These are phyloP conservation scores for Epinephelus moara DNA, from an alignment of 2,113 vertebrate genomes.

Conservation along the genomic window DNA sequence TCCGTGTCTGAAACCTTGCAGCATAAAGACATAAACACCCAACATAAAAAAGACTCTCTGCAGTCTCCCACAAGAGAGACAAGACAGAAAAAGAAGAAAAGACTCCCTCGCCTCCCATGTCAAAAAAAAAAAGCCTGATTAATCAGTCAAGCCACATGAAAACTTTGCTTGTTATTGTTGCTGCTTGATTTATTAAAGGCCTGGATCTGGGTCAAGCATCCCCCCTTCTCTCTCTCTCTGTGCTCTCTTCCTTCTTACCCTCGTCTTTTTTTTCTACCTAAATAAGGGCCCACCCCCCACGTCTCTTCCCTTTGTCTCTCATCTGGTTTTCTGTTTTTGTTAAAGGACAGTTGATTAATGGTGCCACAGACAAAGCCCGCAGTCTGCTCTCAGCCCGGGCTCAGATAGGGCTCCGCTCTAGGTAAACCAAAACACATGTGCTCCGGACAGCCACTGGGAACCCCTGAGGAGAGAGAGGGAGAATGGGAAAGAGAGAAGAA, in stretches of 20 bases:
- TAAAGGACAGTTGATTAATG: constrained; percentile 84
- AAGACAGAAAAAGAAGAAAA: constrained; percentile 59
- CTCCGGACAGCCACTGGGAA: constrained; percentile 70
- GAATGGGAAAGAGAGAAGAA: constrained; percentile 46
- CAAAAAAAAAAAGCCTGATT: constrained; percentile 63
- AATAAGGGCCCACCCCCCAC: constrained; percentile 71
- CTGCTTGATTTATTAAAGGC: constrained; percentile 84
- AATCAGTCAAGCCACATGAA: constrained; percentile 81
- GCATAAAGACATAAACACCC: constrained; percentile 52
- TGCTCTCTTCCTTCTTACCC: constrained; percentile 49
- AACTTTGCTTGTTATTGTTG: constrained; percentile 84
- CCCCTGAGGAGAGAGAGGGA: constrained; percentile 48
- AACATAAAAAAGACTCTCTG: constrained; percentile 43
- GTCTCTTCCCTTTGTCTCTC: constrained; percentile 81
- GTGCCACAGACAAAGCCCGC: constrained; percentile 75
- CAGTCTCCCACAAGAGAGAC: constrained; percentile 47
- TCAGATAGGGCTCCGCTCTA: constrained; percentile 68
- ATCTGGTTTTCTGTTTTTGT: constrained; percentile 84
- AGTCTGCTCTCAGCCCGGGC: constrained; percentile 68
- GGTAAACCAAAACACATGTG: constrained; percentile 83
- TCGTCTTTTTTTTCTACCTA: constrained; percentile 58
- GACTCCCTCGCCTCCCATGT: constrained; percentile 51
- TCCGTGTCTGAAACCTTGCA: constrained; percentile 42
- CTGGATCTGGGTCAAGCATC: constrained; percentile 78
- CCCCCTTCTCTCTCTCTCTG: constrained; percentile 23